phyloP scores from a whole-genome alignment of 2,888 invertebrate genomes.

The Gastrophysa polygoni region DNA sequence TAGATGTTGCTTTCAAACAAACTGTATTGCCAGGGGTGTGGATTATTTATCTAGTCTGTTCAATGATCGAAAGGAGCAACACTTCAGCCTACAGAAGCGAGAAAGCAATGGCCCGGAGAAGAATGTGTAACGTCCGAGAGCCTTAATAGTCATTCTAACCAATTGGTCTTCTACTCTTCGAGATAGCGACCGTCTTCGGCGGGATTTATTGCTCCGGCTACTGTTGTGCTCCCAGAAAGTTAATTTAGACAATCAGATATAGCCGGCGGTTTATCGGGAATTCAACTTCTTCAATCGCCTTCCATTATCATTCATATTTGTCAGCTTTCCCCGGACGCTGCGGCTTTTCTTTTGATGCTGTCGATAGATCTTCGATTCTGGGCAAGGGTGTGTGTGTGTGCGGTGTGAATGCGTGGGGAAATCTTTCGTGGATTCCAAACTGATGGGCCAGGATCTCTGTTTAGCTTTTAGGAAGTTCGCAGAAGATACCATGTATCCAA shows the following conservation, averaged over 20 bases:
- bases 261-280: conserved; percentile 23
- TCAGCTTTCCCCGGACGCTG: conserved; percentile 5
- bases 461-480: too few species aligned
- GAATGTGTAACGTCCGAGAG: conserved; percentile 36
- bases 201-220: conserved; percentile 27
- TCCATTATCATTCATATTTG: conserved; percentile 24
- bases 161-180: conserved; percentile 41
- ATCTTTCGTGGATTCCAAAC: too few species aligned
- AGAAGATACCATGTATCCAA: too few species aligned
- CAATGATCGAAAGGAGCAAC: too few species aligned
- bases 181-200: conserved; percentile 28
- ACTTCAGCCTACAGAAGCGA: conserved; percentile 27
- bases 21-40: too few species aligned
- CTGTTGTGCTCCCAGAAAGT: conserved; percentile 27
- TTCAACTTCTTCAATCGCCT: conserved; percentile 24
- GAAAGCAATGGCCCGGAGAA: conserved; percentile 26
- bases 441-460: too few species aligned
- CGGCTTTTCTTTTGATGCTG: conserved; percentile 14
- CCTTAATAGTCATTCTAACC: conserved; percentile 50
- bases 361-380: conserved; percentile 2
- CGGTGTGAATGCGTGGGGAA: background rate
- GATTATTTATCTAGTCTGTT: too few species aligned
- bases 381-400: background rate
- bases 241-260: conserved; percentile 25
- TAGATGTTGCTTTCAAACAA: too few species aligned